Evolutionary conservation across 2,797 vertebrate species (phyloP), one percentile per base, ranked within the genome.

Genomic region (Rhinella marina): DNA sequence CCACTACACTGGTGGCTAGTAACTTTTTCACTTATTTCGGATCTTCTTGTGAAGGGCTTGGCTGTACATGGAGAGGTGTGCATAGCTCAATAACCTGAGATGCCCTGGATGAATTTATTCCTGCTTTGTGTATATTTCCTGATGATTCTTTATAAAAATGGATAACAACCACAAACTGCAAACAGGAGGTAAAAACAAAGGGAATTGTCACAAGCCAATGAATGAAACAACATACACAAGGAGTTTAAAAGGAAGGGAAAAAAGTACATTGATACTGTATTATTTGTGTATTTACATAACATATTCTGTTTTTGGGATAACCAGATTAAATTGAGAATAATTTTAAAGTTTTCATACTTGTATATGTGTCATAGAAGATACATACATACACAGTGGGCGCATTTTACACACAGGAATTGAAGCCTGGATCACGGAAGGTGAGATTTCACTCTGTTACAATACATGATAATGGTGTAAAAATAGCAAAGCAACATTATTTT

Each of bases 241-340:
- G 48, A 75, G 57, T 48, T 85, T 41, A 56, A 41, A 73, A 59
- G 54, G 7, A 76, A 29, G 73, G 11, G 7, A 41, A 17, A 78
- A 62, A 85, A 21, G 27, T 64, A 54, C 73, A 85, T 27, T 76
- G 48, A 50, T 50, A 27, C 62, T 85, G 73, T 29, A 78, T 85
- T 76, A 57, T n/a, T n/a, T 64, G 57, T 7, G 52, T 77, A 85
- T 76, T 85, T 85, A 85, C 57, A 50, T 13, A 10, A n/a, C 17
- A 52, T 52, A 54, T 19, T 27, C 14, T 85, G n/a, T 11, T n/a
- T 11, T 75, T 54, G 13, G 12, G 41, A 52, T 54, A 25, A 77
- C 75, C 75, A 77, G 48, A 77, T 52, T 77, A n/a, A 77, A n/a
- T 25, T 77, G 50, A 23, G 10, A 25, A 52, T n/a, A 5, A 23